Conservation (phyloP, 1,140 invertebrate genomes). For the Drosophila sulfurigaster region DNA sequence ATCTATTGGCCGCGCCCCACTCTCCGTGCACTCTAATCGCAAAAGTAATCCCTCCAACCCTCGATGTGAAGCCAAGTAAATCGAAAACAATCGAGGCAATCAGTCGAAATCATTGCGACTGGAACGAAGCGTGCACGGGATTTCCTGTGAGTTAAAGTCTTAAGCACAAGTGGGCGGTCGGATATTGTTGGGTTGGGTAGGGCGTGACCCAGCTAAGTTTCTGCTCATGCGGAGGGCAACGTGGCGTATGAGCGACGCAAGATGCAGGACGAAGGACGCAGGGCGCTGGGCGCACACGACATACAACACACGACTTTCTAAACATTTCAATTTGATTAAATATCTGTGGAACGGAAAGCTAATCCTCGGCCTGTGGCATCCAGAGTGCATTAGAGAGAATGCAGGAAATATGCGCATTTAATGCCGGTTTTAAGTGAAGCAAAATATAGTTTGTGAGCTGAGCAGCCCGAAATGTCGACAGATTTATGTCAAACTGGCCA, state of each 20-base stretch:
- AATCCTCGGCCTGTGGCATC: neutral
- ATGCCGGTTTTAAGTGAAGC: conserved; percentile 31
- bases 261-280: too few species aligned
- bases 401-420: conserved; percentile 17
- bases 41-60: conserved; percentile 21
- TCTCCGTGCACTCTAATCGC: conserved; percentile 1
- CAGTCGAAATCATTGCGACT: conserved; percentile 72
- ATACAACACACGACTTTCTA: conserved; percentile 16
- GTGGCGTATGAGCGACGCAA: conserved; percentile 41
- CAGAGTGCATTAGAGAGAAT: conserved; percentile 5
- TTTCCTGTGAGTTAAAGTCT: conserved; percentile 71
- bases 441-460: neutral
- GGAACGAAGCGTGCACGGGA: conserved; percentile 60
- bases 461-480: conserved; percentile 20
- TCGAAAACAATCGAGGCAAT: conserved; percentile 81
- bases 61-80: conserved; percentile 33
- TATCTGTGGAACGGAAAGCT: conserved; percentile 13
- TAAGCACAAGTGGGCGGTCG: conserved; percentile 32
- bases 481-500: conserved; percentile 40
- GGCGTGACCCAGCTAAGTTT: conserved; percentile 47
- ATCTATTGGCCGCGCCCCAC: neutral
- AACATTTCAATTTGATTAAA: conserved; percentile 71
- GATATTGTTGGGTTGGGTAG: conserved; percentile 2
- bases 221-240: conserved; percentile 9
- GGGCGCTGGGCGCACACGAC: too few species aligned